Conservation (phyloP, 2,888 invertebrate species). For the Amphipoea oculea region DNA sequence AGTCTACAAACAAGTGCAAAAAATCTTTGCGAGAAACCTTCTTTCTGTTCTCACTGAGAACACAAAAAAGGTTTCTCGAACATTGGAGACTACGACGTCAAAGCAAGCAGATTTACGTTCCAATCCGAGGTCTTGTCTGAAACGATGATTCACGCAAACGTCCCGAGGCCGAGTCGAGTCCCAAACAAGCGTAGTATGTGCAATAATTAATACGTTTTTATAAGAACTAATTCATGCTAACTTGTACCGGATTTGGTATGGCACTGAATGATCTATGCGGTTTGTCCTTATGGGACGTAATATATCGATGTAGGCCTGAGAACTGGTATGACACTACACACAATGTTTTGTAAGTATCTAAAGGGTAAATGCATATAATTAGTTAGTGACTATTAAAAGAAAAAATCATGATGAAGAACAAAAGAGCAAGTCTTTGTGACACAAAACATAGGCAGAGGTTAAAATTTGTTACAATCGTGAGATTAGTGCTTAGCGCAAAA, state of each 20-base stretch:
- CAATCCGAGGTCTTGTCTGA: conserved; percentile 50
- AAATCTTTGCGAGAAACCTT: conserved; percentile 15
- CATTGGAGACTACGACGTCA: conserved; percentile 35
- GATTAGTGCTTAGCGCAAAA: neutral
- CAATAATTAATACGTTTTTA: conserved; percentile 49
- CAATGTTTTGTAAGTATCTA: neutral
- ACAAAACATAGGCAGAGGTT: neutral
- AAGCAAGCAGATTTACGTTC: conserved; percentile 46
- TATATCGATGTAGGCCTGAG: conserved; percentile 9
- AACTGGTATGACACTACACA: conserved; percentile 14
- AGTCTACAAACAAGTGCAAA: conserved; percentile 24
- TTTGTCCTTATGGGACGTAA: conserved; percentile 33
- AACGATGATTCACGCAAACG: conserved; percentile 55
- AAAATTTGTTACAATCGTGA: neutral
- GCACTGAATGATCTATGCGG: conserved; percentile 36
- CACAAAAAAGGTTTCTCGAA: conserved; percentile 50
- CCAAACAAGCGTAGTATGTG: conserved; percentile 33
- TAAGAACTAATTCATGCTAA: conserved; percentile 40
- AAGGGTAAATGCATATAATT: neutral
- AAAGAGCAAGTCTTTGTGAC: neutral
- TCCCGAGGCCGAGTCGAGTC: conserved; percentile 49
- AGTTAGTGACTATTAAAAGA: neutral
- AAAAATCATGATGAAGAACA: neutral
- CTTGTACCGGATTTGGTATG: conserved; percentile 40
- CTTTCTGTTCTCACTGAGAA: neutral